phyloP scores from a whole-genome alignment of 2,888 invertebrate species.

The Lasioglossum lativentre region DNA sequence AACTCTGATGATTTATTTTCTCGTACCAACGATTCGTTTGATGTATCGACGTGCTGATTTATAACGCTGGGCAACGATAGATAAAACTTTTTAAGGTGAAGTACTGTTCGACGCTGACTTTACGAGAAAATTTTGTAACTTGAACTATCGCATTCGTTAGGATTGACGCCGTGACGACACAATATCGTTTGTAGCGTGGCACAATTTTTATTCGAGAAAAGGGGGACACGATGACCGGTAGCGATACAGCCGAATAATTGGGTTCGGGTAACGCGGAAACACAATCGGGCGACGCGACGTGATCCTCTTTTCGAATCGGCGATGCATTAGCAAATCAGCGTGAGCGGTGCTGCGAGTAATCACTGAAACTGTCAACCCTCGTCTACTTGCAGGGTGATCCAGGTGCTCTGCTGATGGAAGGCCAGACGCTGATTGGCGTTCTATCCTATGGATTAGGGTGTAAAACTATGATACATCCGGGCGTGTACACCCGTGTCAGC shows the following conservation, averaged over 20 bases:
- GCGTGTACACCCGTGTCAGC: conserved; percentile 86
- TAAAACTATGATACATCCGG: conserved; percentile 86
- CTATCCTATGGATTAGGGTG: conserved; percentile 88
- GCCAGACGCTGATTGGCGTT: conserved; percentile 85
- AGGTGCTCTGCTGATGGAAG: conserved; percentile 87
- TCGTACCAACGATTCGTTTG: neutral
- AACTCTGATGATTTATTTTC: neutral
- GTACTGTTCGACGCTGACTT: neutral
- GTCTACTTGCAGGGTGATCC: conserved; percentile 86
- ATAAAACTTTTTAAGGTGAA: neutral
- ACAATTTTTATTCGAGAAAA: neutral
- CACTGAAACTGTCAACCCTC: conserved; percentile 54
- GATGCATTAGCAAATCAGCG: conserved; percentile 26
- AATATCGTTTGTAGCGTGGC: neutral
- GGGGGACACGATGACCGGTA: neutral
- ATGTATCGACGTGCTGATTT: neutral
- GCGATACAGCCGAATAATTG: neutral
- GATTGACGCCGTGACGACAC: neutral
- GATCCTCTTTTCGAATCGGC: conserved; percentile 20
- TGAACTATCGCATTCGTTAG: neutral
- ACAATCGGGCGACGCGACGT: neutral
- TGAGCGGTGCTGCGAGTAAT: conserved; percentile 35
- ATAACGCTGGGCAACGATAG: neutral
- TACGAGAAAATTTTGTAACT: no score
- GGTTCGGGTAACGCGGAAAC: neutral